Evolutionary conservation across 2,888 invertebrate genomes (phyloP).

Genomic region (Andrena bicolor): DNA sequence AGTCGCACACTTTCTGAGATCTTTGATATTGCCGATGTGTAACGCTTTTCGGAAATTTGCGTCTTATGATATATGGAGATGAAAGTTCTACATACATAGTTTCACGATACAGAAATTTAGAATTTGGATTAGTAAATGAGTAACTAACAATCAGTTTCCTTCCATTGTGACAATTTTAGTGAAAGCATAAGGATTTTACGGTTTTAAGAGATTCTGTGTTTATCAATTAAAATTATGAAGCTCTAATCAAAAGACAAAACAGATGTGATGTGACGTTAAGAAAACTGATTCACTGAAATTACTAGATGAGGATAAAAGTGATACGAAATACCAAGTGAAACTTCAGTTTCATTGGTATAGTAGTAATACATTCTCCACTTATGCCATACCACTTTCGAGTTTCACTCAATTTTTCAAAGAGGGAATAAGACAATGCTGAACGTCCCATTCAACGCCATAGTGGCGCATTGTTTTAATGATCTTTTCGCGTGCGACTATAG

Average conservation of each 20-base stretch:
- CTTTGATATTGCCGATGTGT: neutral
- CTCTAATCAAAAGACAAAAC: no score
- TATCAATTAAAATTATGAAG: no score
- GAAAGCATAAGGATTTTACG: no score
- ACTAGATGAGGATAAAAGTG: no score
- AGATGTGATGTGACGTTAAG: no score
- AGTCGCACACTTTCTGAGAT: slow-evolving; percentile 4
- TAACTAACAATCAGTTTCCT: neutral
- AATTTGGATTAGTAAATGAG: no score
- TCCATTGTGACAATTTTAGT: neutral
- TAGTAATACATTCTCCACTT: neutral
- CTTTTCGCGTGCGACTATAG: slow-evolving; percentile 22
- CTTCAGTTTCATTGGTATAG: neutral
- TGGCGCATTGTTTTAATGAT: slow-evolving; percentile 45
- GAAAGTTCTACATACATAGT: neutral
- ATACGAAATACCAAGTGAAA: no score
- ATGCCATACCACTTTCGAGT: neutral
- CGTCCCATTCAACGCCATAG: slow-evolving; percentile 18
- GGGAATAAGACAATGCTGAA: neutral
- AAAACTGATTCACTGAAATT: no score
- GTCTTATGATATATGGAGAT: neutral
- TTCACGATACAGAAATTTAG: no score
- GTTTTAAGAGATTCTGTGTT: no score
- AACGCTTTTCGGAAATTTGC: slow-evolving; percentile 6
- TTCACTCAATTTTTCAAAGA: slow-evolving; percentile 18